Percentiles rank a stretch among this genome's conserved stretches.
These are phyloP conservation scores for Drosophila aldrichi DNA, from an alignment of 2,888 invertebrate genomes.

Conservation along the genomic window DNA sequence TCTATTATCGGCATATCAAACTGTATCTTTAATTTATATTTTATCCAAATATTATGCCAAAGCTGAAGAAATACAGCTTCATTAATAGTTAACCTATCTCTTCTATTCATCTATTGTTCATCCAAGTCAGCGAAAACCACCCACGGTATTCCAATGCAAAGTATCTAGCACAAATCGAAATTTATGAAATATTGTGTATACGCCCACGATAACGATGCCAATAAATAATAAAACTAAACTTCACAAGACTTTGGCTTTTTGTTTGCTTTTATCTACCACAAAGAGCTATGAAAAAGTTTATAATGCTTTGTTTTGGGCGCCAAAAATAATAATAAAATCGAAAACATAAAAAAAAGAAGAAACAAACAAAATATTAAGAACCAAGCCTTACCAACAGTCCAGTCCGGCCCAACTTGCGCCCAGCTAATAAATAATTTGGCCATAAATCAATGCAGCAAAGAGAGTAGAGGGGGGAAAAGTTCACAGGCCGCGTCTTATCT, in stretches of 20 bases:
- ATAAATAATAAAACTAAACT: conserved; percentile 62
- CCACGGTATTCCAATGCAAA: conserved; percentile 31
- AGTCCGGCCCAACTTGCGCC: conserved; percentile 25
- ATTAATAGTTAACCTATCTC: conserved; percentile 8
- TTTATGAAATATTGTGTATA: conserved; percentile 74
- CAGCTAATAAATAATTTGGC: conserved; percentile 69
- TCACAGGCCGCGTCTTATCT: conserved; percentile 69
- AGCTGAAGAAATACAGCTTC: neutral
- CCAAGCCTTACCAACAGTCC: conserved; percentile 16
- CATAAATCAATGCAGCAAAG: conserved; percentile 66
- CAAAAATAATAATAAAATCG: conserved; percentile 29
- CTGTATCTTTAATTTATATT: neutral
- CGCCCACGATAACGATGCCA: conserved; percentile 61
- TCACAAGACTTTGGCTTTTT: conserved; percentile 54
- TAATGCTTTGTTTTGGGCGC: conserved; percentile 48
- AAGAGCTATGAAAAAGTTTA: conserved; percentile 37
- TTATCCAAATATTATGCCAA: conserved; percentile 1
- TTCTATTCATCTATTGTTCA: conserved; percentile 30
- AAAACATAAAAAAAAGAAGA: conserved; percentile 19
- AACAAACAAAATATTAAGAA: conserved; percentile 43
- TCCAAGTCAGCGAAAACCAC: conserved; percentile 38
- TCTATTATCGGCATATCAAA: neutral
- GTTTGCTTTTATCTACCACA: conserved; percentile 71
- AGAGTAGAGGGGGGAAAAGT: conserved; percentile 27
- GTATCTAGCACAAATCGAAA: conserved; percentile 29